Evolutionary conservation across 2,113 vertebrate species (phyloP), one percentile per base, ranked within the genome.

Genomic region (Amphilophus citrinellus): DNA sequence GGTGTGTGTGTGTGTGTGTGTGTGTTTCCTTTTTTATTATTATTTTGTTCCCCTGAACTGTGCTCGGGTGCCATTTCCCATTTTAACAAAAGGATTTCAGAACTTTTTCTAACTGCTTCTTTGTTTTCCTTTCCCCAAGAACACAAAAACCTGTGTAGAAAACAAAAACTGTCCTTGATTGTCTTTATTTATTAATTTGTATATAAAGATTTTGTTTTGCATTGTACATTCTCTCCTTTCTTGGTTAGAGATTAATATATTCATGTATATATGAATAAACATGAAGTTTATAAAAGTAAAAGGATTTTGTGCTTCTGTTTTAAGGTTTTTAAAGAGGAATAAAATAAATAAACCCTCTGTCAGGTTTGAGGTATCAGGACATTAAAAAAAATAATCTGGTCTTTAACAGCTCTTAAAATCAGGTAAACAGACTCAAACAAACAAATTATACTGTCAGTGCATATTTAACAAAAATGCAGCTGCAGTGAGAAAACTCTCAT

Each of bases 201-300:
- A 95, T 87, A 95, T 94, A 95, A 15, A 90, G 81, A 91, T 84
- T 88, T 93, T 92, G 63, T 94, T 94, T 95, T 94, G 92, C 92
- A 92, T 93, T 96, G 94, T 96, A 95, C 85, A 95, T 95, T 95
- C 91, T 93, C 89, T 95, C 89, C 87, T 94, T 87, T 94, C 89
- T 95, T 93, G 91, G 92, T 94, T 95, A 95, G 93, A 96, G 91
- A 96, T 95, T 95, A 96, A 95, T 96, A 95, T 96, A 96, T 95
- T 94, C 91, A 94, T 96, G 94, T 96, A 96, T 89, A 95, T 94
- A 96, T 30, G 80, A 94, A 96, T 95, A 95, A 96, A 96, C 94
- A 94, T 94, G 91, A 93, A 15, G 85, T 95, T 95, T 95, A 86
- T 93, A 92, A 95, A 95, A 93, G 81, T 89, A 68, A 80, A 63